phyloP scores from a whole-genome alignment of 2,113 vertebrate genomes.

The Aleadryas rufinucha region DNA sequence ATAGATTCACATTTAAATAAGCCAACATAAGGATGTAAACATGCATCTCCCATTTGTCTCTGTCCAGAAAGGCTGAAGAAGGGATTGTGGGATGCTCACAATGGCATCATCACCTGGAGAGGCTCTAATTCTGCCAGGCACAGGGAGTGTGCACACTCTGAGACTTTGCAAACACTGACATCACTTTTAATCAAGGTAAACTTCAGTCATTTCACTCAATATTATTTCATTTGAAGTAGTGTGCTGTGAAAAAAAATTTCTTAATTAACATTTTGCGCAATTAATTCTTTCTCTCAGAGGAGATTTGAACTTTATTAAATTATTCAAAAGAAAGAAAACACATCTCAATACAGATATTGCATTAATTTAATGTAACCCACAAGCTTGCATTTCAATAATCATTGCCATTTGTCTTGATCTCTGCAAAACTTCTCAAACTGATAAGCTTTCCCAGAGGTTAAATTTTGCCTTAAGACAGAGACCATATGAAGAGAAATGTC shows the following conservation, averaged over 20 bases:
- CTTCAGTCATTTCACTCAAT: neutral
- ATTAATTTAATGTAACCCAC: neutral
- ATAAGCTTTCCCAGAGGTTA: neutral
- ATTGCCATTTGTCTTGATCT: neutral
- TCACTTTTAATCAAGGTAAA: neutral
- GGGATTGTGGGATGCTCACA: too few relatives aligned
- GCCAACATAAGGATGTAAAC: neutral
- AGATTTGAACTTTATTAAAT: neutral
- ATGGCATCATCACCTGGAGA: accelerated
- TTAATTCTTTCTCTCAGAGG: constrained; percentile 16
- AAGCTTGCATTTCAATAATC: neutral
- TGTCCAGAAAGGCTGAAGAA: neutral
- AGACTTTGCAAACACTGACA: neutral
- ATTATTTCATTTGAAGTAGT: neutral
- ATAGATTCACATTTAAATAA: neutral
- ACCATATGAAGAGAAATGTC: constrained; percentile 3
- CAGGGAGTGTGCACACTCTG: neutral
- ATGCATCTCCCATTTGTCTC: neutral
- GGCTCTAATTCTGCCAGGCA: neutral
- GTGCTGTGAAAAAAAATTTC: neutral
- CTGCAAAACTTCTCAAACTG: neutral
- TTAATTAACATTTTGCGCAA: constrained; percentile 9
- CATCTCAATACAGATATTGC: neutral
- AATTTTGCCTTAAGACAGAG: neutral
- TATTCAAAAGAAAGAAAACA: neutral